Base-by-base conservation (phyloP, 2,797 vertebrate species). In the Enteromius paludinosus region DNA sequence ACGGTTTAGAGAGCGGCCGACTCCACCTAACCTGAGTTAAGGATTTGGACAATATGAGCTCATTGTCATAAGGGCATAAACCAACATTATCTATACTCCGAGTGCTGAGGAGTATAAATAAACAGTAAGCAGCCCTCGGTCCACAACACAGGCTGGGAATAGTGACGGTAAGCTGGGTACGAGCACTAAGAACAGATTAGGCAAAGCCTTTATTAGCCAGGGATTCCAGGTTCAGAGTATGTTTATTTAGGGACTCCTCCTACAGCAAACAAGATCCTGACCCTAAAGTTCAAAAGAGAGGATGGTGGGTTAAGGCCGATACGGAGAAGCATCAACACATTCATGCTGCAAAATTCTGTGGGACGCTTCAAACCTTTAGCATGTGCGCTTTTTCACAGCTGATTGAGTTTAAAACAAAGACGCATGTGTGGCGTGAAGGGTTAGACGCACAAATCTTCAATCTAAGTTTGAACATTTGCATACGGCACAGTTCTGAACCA, bases 141-240 rank as follows among this genome's bases (percentile, higher is more conserved):
- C 90, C 88, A 84, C 81, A 41, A 90, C 90, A 88, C 89, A 88
- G 71, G 91, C 90, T 70, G 73, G 71, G 72, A 91, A 92, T 88
- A 89, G 90, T 80, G 87, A 89, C 91, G 69, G 82, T 92, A 94
- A 95, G 92, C 92, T 91, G 89, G 89, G 92, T 92, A 93, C 87
- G 79, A 90, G 92, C 90, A 85, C 90, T 95, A 93, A 94, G 92
- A 91, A 91, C 89, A 93, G 94, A 95, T 96, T 95, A 95, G 92
- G 85, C 85, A 95, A 95, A 95, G 94, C 93, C 91, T 94, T 91
- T 93, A 94, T 95, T 95, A 95, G 93, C 93, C 68, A 86, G 88
- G 90, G 92, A 93, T 92, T 93, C 90, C 90, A 92, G 90, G 92
- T 91, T 88, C 91, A 91, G 86, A 86, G 89, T 84, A 88, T 90